Evolutionary conservation across 2,797 vertebrate species (phyloP).

Genomic region (Siniperca scherzeri): DNA sequence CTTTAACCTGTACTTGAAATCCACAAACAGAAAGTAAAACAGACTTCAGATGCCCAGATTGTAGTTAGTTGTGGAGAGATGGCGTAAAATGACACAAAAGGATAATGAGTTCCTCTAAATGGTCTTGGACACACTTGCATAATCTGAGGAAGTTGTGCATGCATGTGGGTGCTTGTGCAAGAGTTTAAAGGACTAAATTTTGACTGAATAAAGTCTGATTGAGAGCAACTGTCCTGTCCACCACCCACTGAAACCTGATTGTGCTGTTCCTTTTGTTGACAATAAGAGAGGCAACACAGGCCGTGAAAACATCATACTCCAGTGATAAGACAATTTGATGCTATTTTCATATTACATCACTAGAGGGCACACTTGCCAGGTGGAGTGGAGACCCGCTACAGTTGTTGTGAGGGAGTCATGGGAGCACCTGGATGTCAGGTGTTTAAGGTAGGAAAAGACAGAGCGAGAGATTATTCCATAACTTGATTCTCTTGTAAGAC

Average conservation of each 20-base stretch:
- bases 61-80: not conserved
- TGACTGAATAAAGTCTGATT: constrained; percentile 83
- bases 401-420: constrained; percentile 88
- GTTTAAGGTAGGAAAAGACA: constrained; percentile 81
- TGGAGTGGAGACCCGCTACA: constrained; percentile 87
- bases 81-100: not conserved
- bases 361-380: constrained; percentile 78
- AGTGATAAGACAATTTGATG: not conserved
- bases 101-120: constrained; percentile 2
- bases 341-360: constrained; percentile 31
- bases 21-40: not conserved
- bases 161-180: constrained; percentile 1
- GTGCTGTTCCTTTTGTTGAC: constrained; percentile 78
- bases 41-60: not conserved
- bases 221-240: constrained; percentile 86
- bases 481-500: not conserved
- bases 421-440: constrained; percentile 87
- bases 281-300: constrained; percentile 77
- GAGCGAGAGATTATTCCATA: not conserved
- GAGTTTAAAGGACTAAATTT: constrained; percentile 82
- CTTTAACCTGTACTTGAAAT: constrained; percentile 4
- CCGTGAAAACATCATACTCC: constrained; percentile 37
- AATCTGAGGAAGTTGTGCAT: constrained; percentile 37
- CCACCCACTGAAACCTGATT: constrained; percentile 82
- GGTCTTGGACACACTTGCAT: not conserved